Base-by-base conservation (phyloP, 2,888 invertebrate species). In the Tetragonisca angustula region DNA sequence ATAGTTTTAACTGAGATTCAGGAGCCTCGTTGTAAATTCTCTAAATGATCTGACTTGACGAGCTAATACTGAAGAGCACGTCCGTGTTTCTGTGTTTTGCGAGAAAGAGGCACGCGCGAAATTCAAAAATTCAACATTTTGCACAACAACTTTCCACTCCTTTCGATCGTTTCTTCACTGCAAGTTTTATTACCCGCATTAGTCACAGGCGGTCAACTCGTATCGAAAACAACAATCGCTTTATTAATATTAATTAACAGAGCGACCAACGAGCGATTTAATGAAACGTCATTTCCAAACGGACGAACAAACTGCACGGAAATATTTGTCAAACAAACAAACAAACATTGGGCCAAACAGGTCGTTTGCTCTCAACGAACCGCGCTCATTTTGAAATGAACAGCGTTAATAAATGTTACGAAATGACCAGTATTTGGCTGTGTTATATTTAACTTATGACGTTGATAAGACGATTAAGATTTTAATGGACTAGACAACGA, bases 401-500 rank as follows among this genome's bases (percentile, higher is more conserved):
- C 43, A 43, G 43, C 43, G 9, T 43, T 15, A 4, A 27, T 24
- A 61, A 61, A 17, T 17, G n/a, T 21, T 19, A n/a, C 21, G 21
- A 19, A 59, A 71, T 24, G 43, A 36, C 24, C 24, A 43, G n/a
- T 52, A 52, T 54, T 59, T 15, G n/a, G n/a, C 15, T 59, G 54
- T 56, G 24, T 43, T 43, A 9, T 43, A 9, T 43, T 43, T 11
- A 43, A 43, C 11, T 11, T 43, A 43, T 9, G n/a, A n/a, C n/a
- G 62, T 64, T 52, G 43, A 69, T 62, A 67, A 50, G 56, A n/a
- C 27, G 82, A 72, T 76, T 81, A 76, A 73, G 82, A 82, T 83
- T 81, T 73, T 73, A 83, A 82, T 65, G 76, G 68, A 9, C 27
- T 27, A 36, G 83, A 77, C 77, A 77, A 74, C 54, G 71, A 84